Evolutionary conservation across 1,140 invertebrate species (phyloP), one percentile per base, ranked within the genome.

Genomic region (Drosophila dunni): DNA sequence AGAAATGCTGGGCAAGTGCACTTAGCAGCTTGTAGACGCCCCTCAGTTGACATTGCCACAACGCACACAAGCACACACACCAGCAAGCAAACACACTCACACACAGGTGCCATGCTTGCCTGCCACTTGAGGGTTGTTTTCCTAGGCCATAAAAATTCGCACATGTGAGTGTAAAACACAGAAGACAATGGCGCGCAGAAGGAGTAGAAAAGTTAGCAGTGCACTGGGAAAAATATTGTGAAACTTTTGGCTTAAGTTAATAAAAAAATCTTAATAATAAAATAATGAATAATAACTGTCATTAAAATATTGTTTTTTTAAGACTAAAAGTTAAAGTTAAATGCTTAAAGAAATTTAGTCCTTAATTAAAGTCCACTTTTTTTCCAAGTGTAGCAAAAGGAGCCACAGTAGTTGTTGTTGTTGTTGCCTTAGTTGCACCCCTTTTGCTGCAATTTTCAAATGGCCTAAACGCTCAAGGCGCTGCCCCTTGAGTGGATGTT

Each of bases 21-120:
- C 84, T 88, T 86, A 86, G 83, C 83, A 80, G 83, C 83, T 80
- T 89, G 84, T 84, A 89, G 84, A 78, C 83, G 84, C 84, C 83
- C 79, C 24, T 29, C 84, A 89, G 84, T 88, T 88, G 83, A 88
- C 83, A 89, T 88, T 89, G 83, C 83, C 84, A 80, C 70, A 70
- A 64, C 57, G 58, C 17, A 0, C 0, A 63, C 63, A 67, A 46
- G 40, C 50, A 24, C 63, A 67, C 51, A 45, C 50, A 24, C 63
- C 58, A 51, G 51, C 73, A 70, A 42, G 57, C 74, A 20, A 42
- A 45, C 38, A 63, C 56, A 13, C 38, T 62, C 11, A 62, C 67
- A 53, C 20, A 50, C 56, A 33, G 11, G 62, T 66, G n/a, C 50
- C 17, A 65, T 66, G n/a, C 50, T 34, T 56, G 33, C 44, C 24